Evolutionary conservation across 2,113 vertebrate genomes (phyloP).

Genomic region (Coracopsis vasa): DNA sequence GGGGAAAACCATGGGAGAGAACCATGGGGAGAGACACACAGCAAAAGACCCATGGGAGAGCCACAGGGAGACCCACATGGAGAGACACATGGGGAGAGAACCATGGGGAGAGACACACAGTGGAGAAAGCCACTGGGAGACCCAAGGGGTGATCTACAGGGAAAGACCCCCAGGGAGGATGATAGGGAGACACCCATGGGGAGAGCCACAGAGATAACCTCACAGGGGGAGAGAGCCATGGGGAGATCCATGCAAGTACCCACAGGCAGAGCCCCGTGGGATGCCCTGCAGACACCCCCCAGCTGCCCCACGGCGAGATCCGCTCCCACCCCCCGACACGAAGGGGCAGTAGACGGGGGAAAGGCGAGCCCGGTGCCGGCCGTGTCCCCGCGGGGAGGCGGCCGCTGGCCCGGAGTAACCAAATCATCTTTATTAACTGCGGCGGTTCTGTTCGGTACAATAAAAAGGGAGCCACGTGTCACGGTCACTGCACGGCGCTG

Average conservation of each 20-base stretch:
- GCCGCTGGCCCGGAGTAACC: slow-evolving; percentile 58
- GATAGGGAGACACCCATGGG: not conserved
- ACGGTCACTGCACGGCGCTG: slow-evolving; percentile 68
- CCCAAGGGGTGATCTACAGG: not conserved
- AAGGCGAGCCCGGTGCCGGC: slow-evolving; percentile 31
- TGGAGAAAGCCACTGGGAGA: not conserved
- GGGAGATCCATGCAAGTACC: too few species aligned
- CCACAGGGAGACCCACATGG: not conserved
- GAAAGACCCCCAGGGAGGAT: not conserved
- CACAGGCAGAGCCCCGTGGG: not conserved
- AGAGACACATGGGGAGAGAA: too few species aligned
- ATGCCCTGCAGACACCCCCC: not conserved
- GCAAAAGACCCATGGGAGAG: not conserved
- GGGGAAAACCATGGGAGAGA: too few species aligned
- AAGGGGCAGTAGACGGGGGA: not conserved
- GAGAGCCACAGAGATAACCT: not conserved
- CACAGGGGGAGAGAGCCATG: not conserved
- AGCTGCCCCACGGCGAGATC: not conserved
- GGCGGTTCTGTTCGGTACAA: slow-evolving; percentile 62
- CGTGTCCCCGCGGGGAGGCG: not conserved
- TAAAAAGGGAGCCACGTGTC: slow-evolving; percentile 74
- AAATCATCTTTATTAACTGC: slow-evolving; percentile 70
- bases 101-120: not conserved
- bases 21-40: too few species aligned
- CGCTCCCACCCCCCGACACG: not conserved